Conservation (phyloP, 2,888 invertebrate genomes). For the Neelides folsomi region DNA sequence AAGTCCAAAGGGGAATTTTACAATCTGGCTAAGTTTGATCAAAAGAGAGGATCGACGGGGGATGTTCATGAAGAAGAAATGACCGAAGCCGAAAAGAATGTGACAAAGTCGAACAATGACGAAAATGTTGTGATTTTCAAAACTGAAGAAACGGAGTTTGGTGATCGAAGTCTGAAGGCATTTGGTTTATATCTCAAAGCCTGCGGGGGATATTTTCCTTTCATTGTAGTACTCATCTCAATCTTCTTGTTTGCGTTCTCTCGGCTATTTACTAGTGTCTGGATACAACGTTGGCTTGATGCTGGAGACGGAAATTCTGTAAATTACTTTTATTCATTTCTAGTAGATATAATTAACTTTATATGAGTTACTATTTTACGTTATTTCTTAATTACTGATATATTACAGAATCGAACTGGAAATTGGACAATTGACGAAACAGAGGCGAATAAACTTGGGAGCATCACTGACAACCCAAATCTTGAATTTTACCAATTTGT, state of each 20-base stretch:
- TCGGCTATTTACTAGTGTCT: slow-evolving; percentile 33
- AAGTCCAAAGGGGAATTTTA: slow-evolving; percentile 37
- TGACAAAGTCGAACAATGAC: neutral
- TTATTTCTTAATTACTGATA: too few relatives aligned
- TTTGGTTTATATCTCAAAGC: slow-evolving; percentile 39
- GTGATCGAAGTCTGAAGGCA: slow-evolving; percentile 22
- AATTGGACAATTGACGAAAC: too few relatives aligned
- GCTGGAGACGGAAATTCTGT: slow-evolving; percentile 31
- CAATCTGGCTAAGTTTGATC: slow-evolving; percentile 32
- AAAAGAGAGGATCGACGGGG: slow-evolving; percentile 14
- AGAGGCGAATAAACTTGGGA: too few relatives aligned
- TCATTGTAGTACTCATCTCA: slow-evolving; percentile 34
- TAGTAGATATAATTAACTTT: too few relatives aligned
- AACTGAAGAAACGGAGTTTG: slow-evolving; percentile 10
- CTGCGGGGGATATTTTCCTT: slow-evolving; percentile 36
- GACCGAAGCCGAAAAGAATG: neutral
- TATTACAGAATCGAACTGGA: too few relatives aligned
- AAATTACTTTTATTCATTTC: slow-evolving; percentile 5
- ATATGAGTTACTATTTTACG: too few relatives aligned
- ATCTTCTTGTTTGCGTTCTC: slow-evolving; percentile 39
- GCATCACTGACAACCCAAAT: too few relatives aligned
- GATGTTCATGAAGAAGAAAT: neutral
- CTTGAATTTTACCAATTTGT: too few relatives aligned
- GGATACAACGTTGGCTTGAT: slow-evolving; percentile 35
- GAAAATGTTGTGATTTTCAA: slow-evolving; percentile 7